Base-by-base conservation (phyloP, 2,888 invertebrate species). In the Plagodis pulveraria region DNA sequence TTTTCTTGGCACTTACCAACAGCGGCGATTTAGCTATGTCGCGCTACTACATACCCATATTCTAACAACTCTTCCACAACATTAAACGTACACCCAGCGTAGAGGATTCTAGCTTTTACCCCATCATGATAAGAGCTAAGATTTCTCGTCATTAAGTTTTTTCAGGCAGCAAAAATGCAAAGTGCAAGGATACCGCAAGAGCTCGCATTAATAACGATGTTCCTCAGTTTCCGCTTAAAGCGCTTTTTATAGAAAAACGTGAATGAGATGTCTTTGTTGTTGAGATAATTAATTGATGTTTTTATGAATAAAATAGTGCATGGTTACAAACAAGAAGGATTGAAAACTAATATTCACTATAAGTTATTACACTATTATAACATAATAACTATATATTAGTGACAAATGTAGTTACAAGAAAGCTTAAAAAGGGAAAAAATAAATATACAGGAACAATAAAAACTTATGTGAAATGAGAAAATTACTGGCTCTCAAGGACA, bases 1-100 rank as follows among this genome's bases (percentile, higher is more conserved):
- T 90, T 90, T 88, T 81, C 89, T 81, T 84, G 83, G 84, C 86
- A 84, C 86, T 87, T 83, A 83, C 83, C 78, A 79, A 82, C 84
- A 84, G 84, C 80, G 82, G 86, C 85, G 89, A 91, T 90, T 89
- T 89, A 88, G 79, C 89, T 86, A 81, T 83, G 88, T 87, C 89
- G 76, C 67, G 70, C 75, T 66, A 62, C 74, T 63, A 72, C 71
- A 76, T 62, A 49, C 49, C 60, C 60, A 61, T 61, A 53, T 61
- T 61, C 69, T 56, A 56, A 66, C 69, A 77, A 83, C 78, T 80
- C 76, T 60, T 56, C 69, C 65, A 45, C 68, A 62, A 73, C 71
- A 71, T 66, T 58, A 63, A 54, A 52, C 50, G 65, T 35, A 66
- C 71, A 72, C 56, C 62, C 69, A 61, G 52, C 50, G 63, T 78